A percentile compares a stretch with the other conserved stretches of the same genome.
Evolutionary conservation across 2,113 vertebrate genomes (phyloP).

Genomic region (Tachysurus fulvidraco): DNA sequence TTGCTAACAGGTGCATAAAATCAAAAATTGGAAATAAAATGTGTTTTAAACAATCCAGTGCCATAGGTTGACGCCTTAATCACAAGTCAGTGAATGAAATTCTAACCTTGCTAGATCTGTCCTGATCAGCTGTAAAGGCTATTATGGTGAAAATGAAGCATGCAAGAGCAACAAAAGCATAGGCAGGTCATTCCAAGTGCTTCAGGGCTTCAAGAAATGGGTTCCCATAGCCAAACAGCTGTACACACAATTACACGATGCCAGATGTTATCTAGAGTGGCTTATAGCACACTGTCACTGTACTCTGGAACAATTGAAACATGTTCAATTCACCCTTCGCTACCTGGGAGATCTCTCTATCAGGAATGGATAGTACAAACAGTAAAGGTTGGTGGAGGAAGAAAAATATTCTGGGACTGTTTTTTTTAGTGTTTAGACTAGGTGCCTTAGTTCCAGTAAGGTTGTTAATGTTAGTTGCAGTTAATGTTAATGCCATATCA

Average conservation of each 20-base stretch:
- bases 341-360: neutral
- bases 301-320: neutral
- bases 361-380: neutral
- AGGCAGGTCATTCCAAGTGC: neutral
- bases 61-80: neutral
- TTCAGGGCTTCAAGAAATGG: neutral
- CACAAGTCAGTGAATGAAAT: neutral
- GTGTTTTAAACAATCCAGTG: neutral
- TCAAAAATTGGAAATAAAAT: neutral
- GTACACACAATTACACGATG: neutral
- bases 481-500: neutral
- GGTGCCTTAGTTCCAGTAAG: neutral
- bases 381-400: neutral
- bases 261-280: neutral
- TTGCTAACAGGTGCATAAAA: neutral
- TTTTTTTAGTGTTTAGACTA: neutral
- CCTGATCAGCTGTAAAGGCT: neutral
- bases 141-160: neutral
- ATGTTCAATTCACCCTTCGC: neutral
- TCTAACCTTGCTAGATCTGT: too few relatives aligned
- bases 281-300: neutral
- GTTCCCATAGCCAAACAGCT: neutral
- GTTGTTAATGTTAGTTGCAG: too few relatives aligned
- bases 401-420: neutral
- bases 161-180: neutral